These are phyloP conservation scores for Plumapathes pennacea DNA, from an alignment of 92 coral and sea anemone genomes.

Conservation along the genomic window DNA sequence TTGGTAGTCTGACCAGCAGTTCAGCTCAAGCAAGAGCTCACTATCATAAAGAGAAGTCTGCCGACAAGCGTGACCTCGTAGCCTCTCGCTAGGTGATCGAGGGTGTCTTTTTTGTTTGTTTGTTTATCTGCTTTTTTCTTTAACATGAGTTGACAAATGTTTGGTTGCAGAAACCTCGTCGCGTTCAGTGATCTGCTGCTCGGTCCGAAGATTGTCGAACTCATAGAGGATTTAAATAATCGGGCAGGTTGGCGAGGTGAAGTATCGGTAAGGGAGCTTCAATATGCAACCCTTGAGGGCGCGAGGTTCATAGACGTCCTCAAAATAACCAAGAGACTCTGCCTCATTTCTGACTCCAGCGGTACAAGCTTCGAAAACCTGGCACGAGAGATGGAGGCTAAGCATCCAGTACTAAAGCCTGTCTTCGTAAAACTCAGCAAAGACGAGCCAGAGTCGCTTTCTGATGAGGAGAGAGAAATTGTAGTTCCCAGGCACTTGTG, in stretches of 20 bases:
- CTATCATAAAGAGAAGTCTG: no score
- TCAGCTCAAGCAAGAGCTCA: background rate
- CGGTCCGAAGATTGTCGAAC: slow-evolving; percentile 32
- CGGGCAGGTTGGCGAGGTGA: slow-evolving; percentile 11
- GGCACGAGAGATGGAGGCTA: slow-evolving; percentile 6
- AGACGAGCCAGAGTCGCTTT: slow-evolving; percentile 15
- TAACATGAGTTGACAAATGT: background rate
- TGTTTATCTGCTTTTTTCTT: background rate
- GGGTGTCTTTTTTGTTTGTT: background rate
- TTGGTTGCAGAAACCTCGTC: slow-evolving; percentile 17
- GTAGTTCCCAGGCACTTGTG: no score
- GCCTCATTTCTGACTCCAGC: slow-evolving; percentile 22
- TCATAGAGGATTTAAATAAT: slow-evolving; percentile 22
- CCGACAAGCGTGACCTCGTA: no score
- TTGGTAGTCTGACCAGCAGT: background rate
- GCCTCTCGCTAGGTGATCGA: no score
- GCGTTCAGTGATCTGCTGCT: slow-evolving; percentile 45
- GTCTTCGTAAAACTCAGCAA: slow-evolving; percentile 19
- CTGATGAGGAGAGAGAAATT: slow-evolving; percentile 5
- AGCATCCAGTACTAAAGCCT: slow-evolving; percentile 15
- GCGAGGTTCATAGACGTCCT: slow-evolving; percentile 17
- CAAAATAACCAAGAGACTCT: slow-evolving; percentile 26
- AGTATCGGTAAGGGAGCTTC: background rate
- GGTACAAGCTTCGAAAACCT: slow-evolving; percentile 32
- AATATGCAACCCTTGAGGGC: slow-evolving; percentile 10